Percentiles rank a stretch among this genome's conserved stretches.
Evolutionary conservation across 1,140 invertebrate species (phyloP).

Genomic region (Drosophila albomicans): DNA sequence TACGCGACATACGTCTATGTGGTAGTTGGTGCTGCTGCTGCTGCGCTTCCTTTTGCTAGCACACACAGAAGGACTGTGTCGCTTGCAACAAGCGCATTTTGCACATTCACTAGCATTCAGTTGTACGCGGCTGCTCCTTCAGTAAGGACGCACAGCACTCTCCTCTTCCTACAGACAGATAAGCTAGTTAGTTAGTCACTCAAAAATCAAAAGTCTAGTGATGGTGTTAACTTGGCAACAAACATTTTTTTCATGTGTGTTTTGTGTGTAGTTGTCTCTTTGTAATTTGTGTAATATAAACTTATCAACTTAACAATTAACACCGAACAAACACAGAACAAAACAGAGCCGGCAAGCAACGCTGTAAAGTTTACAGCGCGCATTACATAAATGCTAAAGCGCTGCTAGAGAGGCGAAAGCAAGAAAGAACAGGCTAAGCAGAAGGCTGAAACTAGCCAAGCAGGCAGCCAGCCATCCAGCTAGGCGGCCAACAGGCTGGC

Average conservation of each 20-base stretch:
- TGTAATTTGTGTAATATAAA: slow-evolving; percentile 31
- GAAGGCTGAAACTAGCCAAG: neutral
- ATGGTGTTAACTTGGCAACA: slow-evolving; percentile 22
- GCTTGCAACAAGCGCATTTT: slow-evolving; percentile 77
- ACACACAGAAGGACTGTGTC: slow-evolving; percentile 21
- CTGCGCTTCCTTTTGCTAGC: slow-evolving; percentile 55
- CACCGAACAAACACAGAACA: neutral
- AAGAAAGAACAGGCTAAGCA: slow-evolving; percentile 2
- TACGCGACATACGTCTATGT: slow-evolving; percentile 62
- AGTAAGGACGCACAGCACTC: slow-evolving; percentile 79
- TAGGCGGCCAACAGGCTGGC: neutral
- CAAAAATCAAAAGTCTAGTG: slow-evolving; percentile 6
- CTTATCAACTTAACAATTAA: neutral
- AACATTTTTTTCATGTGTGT: neutral
- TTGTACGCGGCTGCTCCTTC: slow-evolving; percentile 79
- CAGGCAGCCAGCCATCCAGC: neutral
- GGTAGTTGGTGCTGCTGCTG: slow-evolving; percentile 50
- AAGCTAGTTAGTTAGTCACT: slow-evolving; percentile 31
- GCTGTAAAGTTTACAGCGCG: slow-evolving; percentile 70
- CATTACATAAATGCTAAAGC: slow-evolving; percentile 63
- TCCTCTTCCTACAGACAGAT: slow-evolving; percentile 40
- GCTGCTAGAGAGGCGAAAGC: slow-evolving; percentile 30
- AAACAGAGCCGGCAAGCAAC: slow-evolving; percentile 41
- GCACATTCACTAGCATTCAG: slow-evolving; percentile 74
- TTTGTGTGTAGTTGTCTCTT: slow-evolving; percentile 8